Conservation (phyloP, 2,113 vertebrate species). For the Halichoerus grypus region DNA sequence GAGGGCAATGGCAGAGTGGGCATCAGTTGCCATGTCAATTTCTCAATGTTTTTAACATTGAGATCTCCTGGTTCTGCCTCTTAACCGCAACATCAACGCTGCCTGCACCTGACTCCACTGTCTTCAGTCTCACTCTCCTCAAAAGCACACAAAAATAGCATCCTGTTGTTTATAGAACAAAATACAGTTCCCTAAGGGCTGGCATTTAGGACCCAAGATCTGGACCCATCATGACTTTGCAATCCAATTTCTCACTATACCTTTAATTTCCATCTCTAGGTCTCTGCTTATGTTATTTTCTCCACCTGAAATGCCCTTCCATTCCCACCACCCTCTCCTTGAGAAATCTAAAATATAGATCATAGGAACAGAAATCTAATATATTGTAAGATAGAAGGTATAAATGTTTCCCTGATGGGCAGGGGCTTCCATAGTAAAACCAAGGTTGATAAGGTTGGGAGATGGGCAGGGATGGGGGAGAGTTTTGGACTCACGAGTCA, state of each 20-base stretch:
- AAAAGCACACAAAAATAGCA: background rate
- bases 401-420: background rate
- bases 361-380: background rate
- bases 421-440: background rate
- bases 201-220: background rate
- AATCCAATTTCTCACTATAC: background rate
- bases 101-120: background rate
- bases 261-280: background rate
- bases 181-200: background rate
- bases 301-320: background rate
- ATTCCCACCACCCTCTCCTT: background rate
- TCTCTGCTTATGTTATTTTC: background rate
- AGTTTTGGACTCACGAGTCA: background rate
- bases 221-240: background rate
- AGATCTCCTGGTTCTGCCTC: background rate
- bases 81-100: too few relatives aligned
- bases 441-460: background rate
- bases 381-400: constrained; percentile 34
- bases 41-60: background rate
- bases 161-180: background rate
- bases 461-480: background rate
- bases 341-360: background rate
- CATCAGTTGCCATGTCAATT: background rate
- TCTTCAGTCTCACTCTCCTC: background rate
- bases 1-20: background rate